These are phyloP conservation scores for Agriopis aurantiaria DNA, from an alignment of 2,888 invertebrate genomes.

Conservation along the genomic window DNA sequence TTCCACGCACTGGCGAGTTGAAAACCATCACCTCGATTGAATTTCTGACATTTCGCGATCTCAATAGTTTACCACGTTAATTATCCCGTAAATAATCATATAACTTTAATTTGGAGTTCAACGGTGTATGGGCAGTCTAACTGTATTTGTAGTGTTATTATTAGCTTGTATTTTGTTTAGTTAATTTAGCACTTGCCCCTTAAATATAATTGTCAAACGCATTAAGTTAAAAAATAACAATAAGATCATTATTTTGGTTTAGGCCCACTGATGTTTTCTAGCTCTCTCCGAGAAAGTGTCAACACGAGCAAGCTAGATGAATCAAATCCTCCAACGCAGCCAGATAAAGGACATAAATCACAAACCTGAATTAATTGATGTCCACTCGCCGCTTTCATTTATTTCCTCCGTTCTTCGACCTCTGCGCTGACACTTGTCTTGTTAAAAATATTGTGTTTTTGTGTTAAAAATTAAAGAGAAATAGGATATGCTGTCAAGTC, in stretches of 20 bases:
- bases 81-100: too few species aligned
- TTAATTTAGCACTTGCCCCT: too few species aligned
- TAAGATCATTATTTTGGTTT: not conserved
- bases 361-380: constrained; percentile 40
- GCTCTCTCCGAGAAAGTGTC: not conserved
- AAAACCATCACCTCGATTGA: too few species aligned
- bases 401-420: constrained; percentile 11
- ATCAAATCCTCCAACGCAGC: constrained; percentile 27
- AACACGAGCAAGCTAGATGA: constrained; percentile 21
- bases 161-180: too few species aligned
- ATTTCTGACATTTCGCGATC: too few species aligned
- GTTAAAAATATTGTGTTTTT: not conserved
- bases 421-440: not conserved
- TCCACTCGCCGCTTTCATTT: constrained; percentile 12
- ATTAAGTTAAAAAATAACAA: too few species aligned
- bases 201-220: too few species aligned
- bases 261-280: not conserved
- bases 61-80: too few species aligned
- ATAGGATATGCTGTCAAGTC: constrained; percentile 5
- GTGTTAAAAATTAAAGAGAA: not conserved
- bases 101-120: too few species aligned
- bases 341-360: constrained; percentile 43
- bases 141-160: too few species aligned
- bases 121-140: too few species aligned
- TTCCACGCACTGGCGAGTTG: too few species aligned